Base-by-base conservation (phyloP, 1,140 invertebrate species). In the Drosophila lacertosa region DNA sequence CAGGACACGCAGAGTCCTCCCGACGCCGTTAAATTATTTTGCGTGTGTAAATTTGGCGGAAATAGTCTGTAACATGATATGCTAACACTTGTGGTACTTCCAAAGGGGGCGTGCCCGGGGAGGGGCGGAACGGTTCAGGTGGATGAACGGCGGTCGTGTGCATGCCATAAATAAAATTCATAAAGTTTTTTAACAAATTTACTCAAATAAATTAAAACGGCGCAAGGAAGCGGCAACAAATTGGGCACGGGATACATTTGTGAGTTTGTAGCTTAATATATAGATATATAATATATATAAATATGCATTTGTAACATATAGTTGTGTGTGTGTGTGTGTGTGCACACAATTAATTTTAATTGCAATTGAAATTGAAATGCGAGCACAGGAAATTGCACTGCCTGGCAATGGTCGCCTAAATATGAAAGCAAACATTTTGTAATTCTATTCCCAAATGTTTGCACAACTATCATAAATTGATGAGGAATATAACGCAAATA, bases 41-140 rank as follows among this genome's bases (percentile, higher is more conserved):
- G 83, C 82, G 82, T 88, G 82, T 88, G 82, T 76, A 88, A 88
- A 88, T 88, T 88, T 88, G 82, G 82, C 83, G 82, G 82, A 88
- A 89, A 82, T 88, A 88, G 83, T 82, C 78, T 82, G 82, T 89
- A 88, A 88, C 78, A 88, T 88, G 83, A 88, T 89, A 88, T 82
- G 78, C 82, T 70, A 88, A 78, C 82, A 88, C 83, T 88, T 88
- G 82, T 75, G 81, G 68, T 65, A 35, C 45, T 24, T 40, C 10
- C 24, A 5, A 26, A 10, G 7, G 59, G 33, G 53, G 32, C 18
- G 50, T 40, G 57, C 33, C 39, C n/a, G 24, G 24, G 0, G 33
- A 22, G 26, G 64, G 42, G 42, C 35, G 45, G 15, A 13, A n/a
- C n/a, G 24, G 39, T 32, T n/a, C 20, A 32, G 40, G 44, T 33